These are phyloP conservation scores for Psettodes erumei DNA, from an alignment of 2,113 vertebrate species.

Conservation along the genomic window DNA sequence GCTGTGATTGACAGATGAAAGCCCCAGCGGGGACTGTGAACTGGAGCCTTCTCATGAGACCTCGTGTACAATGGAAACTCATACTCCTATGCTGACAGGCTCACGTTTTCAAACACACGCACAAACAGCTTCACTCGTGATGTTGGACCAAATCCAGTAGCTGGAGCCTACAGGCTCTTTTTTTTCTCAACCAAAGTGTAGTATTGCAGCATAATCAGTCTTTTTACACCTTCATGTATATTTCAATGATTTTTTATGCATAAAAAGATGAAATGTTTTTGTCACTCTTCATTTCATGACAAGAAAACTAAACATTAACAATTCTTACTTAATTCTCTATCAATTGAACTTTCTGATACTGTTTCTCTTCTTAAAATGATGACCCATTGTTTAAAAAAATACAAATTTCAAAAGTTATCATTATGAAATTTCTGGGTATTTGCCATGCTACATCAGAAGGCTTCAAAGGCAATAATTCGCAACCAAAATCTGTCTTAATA, in stretches of 20 bases:
- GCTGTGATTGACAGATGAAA: conserved; percentile 77
- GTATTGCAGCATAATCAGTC: conserved; percentile 56
- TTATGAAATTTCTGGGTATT: not conserved
- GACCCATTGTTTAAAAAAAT: not conserved
- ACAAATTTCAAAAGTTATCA: not conserved
- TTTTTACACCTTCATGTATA: conserved; percentile 60
- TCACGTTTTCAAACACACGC: conserved; percentile 45
- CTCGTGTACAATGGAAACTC: conserved; percentile 46
- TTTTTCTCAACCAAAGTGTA: conserved; percentile 14
- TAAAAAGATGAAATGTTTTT: conserved; percentile 37
- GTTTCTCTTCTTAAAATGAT: not conserved
- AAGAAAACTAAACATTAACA: conserved; percentile 3
- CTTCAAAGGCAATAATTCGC: not conserved
- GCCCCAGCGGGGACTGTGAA: conserved; percentile 56
- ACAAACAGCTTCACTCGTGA: conserved; percentile 8
- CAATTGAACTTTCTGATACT: not conserved
- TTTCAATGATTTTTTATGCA: conserved; percentile 40
- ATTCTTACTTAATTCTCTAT: not conserved
- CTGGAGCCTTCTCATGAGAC: conserved; percentile 56
- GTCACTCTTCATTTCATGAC: conserved; percentile 5
- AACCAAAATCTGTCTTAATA: too few species aligned
- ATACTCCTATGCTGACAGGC: conserved; percentile 24
- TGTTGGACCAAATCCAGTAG: conserved; percentile 44
- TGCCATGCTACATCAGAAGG: not conserved
- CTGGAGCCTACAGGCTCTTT: conserved; percentile 23